A percentile compares a stretch with the other conserved stretches of the same genome.
Evolutionary conservation across 2,113 vertebrate genomes (phyloP).

Genomic region (Cephalopholis sonnerati): DNA sequence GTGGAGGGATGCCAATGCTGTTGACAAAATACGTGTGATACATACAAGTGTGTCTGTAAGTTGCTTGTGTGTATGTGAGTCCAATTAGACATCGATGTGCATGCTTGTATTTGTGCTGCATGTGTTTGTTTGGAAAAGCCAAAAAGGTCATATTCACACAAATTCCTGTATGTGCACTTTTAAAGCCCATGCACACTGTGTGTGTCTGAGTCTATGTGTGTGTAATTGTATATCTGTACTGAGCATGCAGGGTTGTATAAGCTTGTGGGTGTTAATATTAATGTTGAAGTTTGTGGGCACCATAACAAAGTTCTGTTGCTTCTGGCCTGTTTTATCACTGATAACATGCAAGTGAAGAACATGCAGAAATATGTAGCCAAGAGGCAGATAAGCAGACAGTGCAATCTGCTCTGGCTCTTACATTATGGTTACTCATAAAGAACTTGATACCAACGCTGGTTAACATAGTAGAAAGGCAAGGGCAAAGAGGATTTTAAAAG

Average conservation of each 20-base stretch:
- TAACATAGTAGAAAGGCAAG: background rate
- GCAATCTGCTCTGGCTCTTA: background rate
- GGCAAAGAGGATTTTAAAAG: background rate
- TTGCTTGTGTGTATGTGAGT: background rate
- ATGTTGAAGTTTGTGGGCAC: constrained; percentile 16
- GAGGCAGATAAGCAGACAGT: constrained; percentile 18
- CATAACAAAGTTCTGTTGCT: constrained; percentile 1
- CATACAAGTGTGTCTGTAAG: background rate
- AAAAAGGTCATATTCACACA: background rate
- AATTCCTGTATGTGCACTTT: background rate
- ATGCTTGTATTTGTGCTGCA: background rate
- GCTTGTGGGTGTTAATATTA: constrained; percentile 20
- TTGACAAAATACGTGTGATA: background rate
- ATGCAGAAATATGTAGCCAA: constrained; percentile 9
- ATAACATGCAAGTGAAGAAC: constrained; percentile 20
- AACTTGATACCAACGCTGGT: constrained; percentile 7
- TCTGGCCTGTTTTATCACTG: constrained; percentile 9
- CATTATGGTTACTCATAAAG: constrained; percentile 19
- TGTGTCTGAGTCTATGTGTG: background rate
- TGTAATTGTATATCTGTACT: background rate
- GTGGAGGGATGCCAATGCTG: background rate
- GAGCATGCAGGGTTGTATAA: background rate
- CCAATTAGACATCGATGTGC: too few relatives aligned
- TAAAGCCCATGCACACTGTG: too few relatives aligned
- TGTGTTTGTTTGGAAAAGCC: background rate